These are phyloP conservation scores for Rhabdophis nuchalis DNA, from an alignment of 2,797 vertebrate genomes.

Conservation along the genomic window DNA sequence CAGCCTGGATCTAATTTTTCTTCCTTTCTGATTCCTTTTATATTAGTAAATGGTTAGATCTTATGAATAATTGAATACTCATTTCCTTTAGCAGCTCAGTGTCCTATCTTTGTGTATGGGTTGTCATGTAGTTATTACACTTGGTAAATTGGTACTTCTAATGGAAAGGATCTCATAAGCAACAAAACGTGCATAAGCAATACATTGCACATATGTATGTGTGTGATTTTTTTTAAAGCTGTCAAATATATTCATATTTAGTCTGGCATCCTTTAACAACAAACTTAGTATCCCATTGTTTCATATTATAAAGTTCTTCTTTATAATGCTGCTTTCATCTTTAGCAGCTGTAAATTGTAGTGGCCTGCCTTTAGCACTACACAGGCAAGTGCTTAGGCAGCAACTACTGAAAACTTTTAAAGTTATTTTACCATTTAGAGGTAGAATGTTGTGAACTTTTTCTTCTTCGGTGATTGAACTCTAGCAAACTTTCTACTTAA, in stretches of 20 bases:
- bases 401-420: not conserved
- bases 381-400: not conserved
- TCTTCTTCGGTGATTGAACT: not conserved
- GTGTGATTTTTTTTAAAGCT: not conserved
- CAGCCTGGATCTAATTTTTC: rapidly evolving
- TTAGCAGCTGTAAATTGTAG: not conserved
- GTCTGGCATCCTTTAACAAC: not conserved
- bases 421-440: rapidly evolving
- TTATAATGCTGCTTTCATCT: not conserved
- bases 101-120: rapidly evolving
- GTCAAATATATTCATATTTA: not conserved
- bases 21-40: not conserved
- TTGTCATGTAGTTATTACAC: not conserved
- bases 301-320: not conserved
- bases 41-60: not conserved
- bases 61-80: not conserved
- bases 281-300: not conserved
- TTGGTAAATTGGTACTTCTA: not conserved
- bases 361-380: not conserved
- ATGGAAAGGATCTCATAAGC: not conserved
- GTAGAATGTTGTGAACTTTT: not conserved
- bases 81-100: rapidly evolving
- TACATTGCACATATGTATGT: not conserved
- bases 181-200: not conserved
- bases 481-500: not conserved